Base-by-base conservation (phyloP, 2,113 vertebrate genomes). In the Aleadryas rufinucha region DNA sequence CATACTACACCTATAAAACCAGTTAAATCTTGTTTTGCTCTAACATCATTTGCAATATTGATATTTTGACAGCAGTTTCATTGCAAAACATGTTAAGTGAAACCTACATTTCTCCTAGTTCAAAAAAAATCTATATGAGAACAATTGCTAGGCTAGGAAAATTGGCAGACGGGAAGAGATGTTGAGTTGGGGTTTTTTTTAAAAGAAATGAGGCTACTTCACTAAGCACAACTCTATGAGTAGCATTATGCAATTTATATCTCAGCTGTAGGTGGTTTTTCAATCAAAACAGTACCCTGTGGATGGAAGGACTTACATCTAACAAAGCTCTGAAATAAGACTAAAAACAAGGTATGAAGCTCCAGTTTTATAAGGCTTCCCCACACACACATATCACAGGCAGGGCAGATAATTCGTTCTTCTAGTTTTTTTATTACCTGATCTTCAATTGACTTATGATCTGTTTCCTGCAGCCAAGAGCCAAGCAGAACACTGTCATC, bases 401-500 rank as follows among this genome's bases (percentile, higher is more conserved):
- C 50, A 87, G 14, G 35, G 9, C 28, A 89, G 31, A 45, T 33
- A 90, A 64, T 31, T 60, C 1, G 35, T 52, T 71, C 3, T 68
- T 76, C 30, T 15, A 33, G 5, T 0, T 33, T 41, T 74, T 91
- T 54, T 84, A 60, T 93, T 97, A 99, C 99, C 98, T 99, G 99
- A 96, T 99, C 99, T 96, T 99, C 99, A 82, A 99, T 99, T 80
- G 99, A 99, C 89, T 99, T 99, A 97, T 99, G 99, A 96, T 99
- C 99, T 0, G 99, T 99, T 97, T 99, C 99, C 95, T 99, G 99
- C 50, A 99, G 98, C 99, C 99, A 99, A 23, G 99, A 99, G n/a
- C 99, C 99, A 91, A 99, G 99, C 86, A 99, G 99, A 95, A 99
- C 99, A 45, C 99, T 99, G 78, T 99, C 99, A 64, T 99, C 99